Evolutionary conservation across 2,113 vertebrate genomes (phyloP), one percentile per base, ranked within the genome.

Genomic region (Leucopsar rothschildi): DNA sequence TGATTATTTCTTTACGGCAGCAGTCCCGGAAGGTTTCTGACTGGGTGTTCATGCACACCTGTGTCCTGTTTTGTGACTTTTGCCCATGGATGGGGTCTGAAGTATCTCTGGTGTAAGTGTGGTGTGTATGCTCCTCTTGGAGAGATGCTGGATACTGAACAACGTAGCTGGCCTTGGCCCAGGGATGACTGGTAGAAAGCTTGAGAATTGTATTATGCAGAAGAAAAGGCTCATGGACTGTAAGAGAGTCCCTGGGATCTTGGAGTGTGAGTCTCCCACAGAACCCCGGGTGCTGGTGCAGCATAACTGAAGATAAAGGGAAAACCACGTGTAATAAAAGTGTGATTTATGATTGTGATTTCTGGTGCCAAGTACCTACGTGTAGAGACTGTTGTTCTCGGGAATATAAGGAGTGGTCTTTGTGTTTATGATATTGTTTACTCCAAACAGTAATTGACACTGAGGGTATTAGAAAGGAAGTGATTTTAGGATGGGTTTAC

Each of bases 51-150:
- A 1, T 24, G 50, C 22, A 9, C 8, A 12, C 24, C 33, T 5
- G 3, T 40, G 42, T 59, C 33, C 47, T 76, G 57, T 40, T 76
- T 63, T 76, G 33, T 57, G 73, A 20, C 35, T 88, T 55, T 14
- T 56, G 53, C 9, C 45, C 37, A 4, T 1, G 12, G 8, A 4
- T 25, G 11, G 31, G 20, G 3, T 60, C 55, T 77, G 23, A 76
- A 60, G 45, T 5, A 1, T 40, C 29, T 72, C 31, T 65, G 49
- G 21, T 55, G 4, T 28, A 11, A 76, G 40, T 1, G 1, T 39
- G 3, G 44, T 63, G 17, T 1, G 1, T 23, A 6, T 0, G 0
- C 22, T 64, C 27, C 0, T 59, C 64, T 24, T 37, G 10, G 66
- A 65, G 78, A 47, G 37, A 7, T 37, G 57, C 35, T 39, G 47